Conservation (phyloP, 2,888 invertebrate genomes). For the Torymus aiolomorphi region DNA sequence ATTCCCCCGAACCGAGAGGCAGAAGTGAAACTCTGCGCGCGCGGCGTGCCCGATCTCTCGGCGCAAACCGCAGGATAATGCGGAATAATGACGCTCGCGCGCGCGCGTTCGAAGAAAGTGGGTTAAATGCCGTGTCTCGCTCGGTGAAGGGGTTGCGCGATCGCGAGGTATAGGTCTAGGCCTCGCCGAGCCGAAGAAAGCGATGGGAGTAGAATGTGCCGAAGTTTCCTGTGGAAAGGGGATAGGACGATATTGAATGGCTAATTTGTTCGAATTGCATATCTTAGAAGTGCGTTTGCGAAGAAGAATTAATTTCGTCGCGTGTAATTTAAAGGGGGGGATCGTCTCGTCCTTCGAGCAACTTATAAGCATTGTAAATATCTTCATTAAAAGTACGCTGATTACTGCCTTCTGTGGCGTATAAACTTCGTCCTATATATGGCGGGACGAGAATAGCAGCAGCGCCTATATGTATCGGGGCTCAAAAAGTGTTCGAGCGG, state of each 20-base stretch:
- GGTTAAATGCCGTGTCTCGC: conserved; percentile 42
- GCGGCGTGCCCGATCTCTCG: conserved; percentile 16
- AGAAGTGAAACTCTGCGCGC: conserved; percentile 30
- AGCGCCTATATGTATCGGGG: too few species aligned
- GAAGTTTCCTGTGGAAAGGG: too few species aligned
- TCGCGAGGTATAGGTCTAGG: conserved; percentile 21
- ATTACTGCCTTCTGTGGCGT: too few species aligned
- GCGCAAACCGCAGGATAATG: conserved; percentile 17
- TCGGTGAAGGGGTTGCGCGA: conserved; percentile 26
- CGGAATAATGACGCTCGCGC: conserved; percentile 38
- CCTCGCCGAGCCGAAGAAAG: conserved; percentile 48
- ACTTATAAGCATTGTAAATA: conserved; percentile 1
- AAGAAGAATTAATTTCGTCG: too few species aligned
- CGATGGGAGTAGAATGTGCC: conserved; percentile 17
- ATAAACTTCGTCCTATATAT: too few species aligned
- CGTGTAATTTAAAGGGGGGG: too few species aligned
- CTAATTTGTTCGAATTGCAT: too few species aligned
- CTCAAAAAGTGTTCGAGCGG: neutral
- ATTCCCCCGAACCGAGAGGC: too few species aligned
- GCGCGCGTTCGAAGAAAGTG: conserved; percentile 51
- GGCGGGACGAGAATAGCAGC: too few species aligned
- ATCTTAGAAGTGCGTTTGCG: too few species aligned
- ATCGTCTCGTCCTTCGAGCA: neutral
- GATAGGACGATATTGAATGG: too few species aligned
- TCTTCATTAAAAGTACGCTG: neutral